phyloP scores from a whole-genome alignment of 1,140 invertebrate genomes.

The Cylas formicarius region DNA sequence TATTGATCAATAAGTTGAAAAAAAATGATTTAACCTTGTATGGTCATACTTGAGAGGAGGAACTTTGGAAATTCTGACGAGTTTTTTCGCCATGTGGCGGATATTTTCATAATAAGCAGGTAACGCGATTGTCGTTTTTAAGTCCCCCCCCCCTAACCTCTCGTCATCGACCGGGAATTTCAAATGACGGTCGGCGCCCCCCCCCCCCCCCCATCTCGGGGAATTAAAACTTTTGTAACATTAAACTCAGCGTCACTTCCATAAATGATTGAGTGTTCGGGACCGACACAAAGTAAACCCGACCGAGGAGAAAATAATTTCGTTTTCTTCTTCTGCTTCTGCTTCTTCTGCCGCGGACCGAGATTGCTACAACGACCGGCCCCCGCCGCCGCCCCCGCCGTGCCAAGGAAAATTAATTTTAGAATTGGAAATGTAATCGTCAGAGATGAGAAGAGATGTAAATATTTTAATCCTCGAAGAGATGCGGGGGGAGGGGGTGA shows the following conservation, averaged over 20 bases:
- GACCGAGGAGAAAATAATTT: slow-evolving; percentile 38
- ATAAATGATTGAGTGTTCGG: slow-evolving; percentile 41
- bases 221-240: slow-evolving; percentile 41
- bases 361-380: no score
- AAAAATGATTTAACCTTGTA: no score
- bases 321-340: slow-evolving; percentile 35
- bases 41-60: no score
- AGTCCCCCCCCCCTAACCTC: no score
- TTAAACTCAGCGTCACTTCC: slow-evolving; percentile 42
- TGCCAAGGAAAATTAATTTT: slow-evolving; percentile 36
- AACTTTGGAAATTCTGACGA: no score
- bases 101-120: no score
- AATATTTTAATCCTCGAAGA: slow-evolving; percentile 37
- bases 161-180: no score
- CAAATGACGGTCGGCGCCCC: no score
- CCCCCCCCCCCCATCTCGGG: slow-evolving; percentile 11
- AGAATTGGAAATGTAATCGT: slow-evolving; percentile 39
- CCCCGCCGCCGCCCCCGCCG: slow-evolving; percentile 37
- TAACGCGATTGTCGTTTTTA: no score
- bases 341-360: slow-evolving; percentile 17
- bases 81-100: no score
- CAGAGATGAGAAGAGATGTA: slow-evolving; percentile 35
- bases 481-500: slow-evolving; percentile 18
- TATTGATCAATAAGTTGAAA: no score
- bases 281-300: slow-evolving; percentile 35